Base-by-base conservation (phyloP, 1,140 invertebrate genomes). In the Calephelis nemesis region DNA sequence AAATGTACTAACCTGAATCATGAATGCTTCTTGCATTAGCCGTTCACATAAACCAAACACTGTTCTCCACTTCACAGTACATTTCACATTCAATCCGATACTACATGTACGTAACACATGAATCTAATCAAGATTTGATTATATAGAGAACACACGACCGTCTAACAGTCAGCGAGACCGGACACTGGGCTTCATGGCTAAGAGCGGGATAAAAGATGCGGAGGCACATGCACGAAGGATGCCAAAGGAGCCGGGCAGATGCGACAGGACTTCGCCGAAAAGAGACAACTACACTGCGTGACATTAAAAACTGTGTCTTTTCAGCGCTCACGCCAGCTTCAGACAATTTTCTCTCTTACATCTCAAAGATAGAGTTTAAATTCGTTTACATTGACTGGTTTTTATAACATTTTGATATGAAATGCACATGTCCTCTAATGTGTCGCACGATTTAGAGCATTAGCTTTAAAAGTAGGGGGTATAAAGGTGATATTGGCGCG, bases 231-330 rank as follows among this genome's bases (percentile, higher is more conserved):
- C 77, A 84, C 69, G 79, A 91, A 91, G 89, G 89, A 91, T 89
- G 83, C 84, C 83, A 86, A 91, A 90, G 88, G 87, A 91, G 80
- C 79, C 73, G 76, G 84, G 81, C 85, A 90, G 86, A 88, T 85
- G 88, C 85, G 85, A 90, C 87, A 91, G 89, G 89, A 91, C 85
- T 83, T 79, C 77, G 87, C 80, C 84, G 86, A 89, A 91, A 90
- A 91, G 89, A 91, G 89, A 91, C 83, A 85, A 90, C 89, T 85
- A 90, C 85, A 88, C 84, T 85, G 70, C 85, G 87, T 88, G 89
- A 91, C 89, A 90, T 88, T 89, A 88, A 87, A 90, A 91, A 91
- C 83, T 87, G 83, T 91, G 87, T 90, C 88, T 91, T 82, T 88
- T 87, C 82, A 79, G 68, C 84, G 76, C 78, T 72, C 76, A 73